Conservation (phyloP, 2,888 invertebrate genomes). For the Sinotaia quadrata region DNA sequence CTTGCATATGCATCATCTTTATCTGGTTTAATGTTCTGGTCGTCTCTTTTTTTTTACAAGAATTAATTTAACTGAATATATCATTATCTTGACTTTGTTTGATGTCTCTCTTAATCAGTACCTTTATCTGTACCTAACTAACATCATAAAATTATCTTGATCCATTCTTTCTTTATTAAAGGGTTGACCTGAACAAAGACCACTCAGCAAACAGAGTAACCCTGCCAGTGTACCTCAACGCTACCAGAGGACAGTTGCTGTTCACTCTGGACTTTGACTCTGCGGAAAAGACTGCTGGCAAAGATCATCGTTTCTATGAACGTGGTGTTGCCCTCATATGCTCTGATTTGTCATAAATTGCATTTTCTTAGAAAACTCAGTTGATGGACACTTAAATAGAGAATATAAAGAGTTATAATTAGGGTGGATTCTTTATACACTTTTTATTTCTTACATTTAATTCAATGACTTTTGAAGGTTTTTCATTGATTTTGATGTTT, state of each 20-base stretch:
- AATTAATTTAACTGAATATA: no score
- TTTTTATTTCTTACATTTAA: no score
- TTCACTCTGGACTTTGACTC: constrained; percentile 96
- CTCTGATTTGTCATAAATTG: constrained; percentile 77
- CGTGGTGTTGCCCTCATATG: constrained; percentile 97
- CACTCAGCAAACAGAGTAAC: constrained; percentile 77
- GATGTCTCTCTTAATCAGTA: neutral
- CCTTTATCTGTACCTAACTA: neutral
- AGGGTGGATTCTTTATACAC: no score
- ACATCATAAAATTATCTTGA: neutral
- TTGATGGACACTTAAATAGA: no score
- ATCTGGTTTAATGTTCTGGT: no score
- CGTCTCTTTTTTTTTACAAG: no score
- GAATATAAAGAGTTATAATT: no score
- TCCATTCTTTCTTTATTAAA: constrained; percentile 29
- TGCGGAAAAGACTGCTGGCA: constrained; percentile 88
- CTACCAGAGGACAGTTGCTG: constrained; percentile 92
- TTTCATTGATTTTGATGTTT: no score
- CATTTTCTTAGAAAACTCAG: no score
- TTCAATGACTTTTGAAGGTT: no score
- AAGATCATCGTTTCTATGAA: constrained; percentile 94
- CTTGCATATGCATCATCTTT: no score
- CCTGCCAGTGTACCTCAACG: constrained; percentile 97
- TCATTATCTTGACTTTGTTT: neutral
- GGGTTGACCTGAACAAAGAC: constrained; percentile 47